Conservation (phyloP, 2,113 vertebrate species). For the Stigmatopora nigra region DNA sequence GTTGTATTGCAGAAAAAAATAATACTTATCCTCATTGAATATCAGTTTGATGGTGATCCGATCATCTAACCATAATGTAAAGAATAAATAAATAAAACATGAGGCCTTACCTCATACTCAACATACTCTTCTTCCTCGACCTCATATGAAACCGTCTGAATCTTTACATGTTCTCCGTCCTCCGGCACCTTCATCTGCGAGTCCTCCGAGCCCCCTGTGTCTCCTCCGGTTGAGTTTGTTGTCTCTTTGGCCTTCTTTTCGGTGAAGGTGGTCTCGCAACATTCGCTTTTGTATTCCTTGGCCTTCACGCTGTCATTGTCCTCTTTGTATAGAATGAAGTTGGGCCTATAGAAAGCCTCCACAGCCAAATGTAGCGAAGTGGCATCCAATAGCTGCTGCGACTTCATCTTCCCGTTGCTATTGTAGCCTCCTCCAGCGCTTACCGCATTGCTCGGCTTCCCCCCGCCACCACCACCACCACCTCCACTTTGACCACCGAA, state of each 20-base stretch:
- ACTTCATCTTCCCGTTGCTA: slow-evolving; percentile 68
- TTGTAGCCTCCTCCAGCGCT: slow-evolving; percentile 49
- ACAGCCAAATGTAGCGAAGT: slow-evolving; percentile 90
- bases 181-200: slow-evolving; percentile 69
- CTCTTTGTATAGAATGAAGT: slow-evolving; percentile 88
- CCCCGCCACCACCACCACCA: slow-evolving; percentile 29
- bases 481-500: slow-evolving; percentile 74
- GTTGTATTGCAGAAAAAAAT: slow-evolving; percentile 31
- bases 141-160: slow-evolving; percentile 91
- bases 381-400: slow-evolving; percentile 89
- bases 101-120: slow-evolving; percentile 77
- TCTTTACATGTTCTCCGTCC: slow-evolving; percentile 77
- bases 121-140: slow-evolving; percentile 91
- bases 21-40: neutral
- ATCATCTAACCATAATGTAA: neutral
- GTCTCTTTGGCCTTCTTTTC: slow-evolving; percentile 75
- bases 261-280: slow-evolving; percentile 90
- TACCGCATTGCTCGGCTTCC: slow-evolving; percentile 41
- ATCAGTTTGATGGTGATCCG: neutral
- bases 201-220: slow-evolving; percentile 52
- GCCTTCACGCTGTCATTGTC: slow-evolving; percentile 73
- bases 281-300: slow-evolving; percentile 85
- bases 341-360: slow-evolving; percentile 88
- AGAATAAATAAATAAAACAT: neutral
- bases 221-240: slow-evolving; percentile 34